A percentile compares a stretch with the other conserved stretches of the same genome.
phyloP scores from a whole-genome alignment of 2,797 vertebrate genomes.

The Hippopotamyrus pictus region DNA sequence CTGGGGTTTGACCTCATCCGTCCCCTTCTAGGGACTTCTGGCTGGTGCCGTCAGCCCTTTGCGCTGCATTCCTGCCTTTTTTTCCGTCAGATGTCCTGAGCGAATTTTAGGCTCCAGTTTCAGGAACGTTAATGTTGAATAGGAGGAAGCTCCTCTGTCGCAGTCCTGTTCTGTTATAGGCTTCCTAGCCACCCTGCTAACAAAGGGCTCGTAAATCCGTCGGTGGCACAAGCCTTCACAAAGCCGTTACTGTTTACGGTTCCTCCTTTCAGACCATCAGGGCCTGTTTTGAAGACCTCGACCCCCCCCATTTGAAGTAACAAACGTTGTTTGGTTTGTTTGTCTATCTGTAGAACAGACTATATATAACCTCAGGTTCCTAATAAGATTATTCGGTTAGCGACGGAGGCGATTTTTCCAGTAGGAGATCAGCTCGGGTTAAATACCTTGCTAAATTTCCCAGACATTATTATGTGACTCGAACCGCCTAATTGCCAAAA shows the following conservation, averaged over 20 bases:
- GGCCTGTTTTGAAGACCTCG: background rate
- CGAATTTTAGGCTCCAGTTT: background rate
- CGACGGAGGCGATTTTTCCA: background rate
- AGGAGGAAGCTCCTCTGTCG: background rate
- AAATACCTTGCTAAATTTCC: background rate
- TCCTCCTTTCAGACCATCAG: background rate
- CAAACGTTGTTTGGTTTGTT: background rate
- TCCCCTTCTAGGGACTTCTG: background rate
- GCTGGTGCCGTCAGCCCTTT: background rate
- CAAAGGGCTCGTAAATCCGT: background rate
- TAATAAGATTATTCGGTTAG: background rate
- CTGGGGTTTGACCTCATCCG: background rate
- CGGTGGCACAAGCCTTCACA: background rate
- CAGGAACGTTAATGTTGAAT: background rate
- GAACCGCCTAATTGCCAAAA: background rate
- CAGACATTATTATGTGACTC: background rate
- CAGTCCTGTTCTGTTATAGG: background rate
- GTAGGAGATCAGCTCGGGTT: background rate
- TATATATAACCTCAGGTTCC: background rate
- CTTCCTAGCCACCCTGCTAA: background rate
- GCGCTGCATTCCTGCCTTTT: background rate
- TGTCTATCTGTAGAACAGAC: background rate
- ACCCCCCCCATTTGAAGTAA: background rate
- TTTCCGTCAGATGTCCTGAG: background rate
- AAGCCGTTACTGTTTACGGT: background rate